phyloP scores from a whole-genome alignment of 2,888 invertebrate genomes.

The Tachina fera region DNA sequence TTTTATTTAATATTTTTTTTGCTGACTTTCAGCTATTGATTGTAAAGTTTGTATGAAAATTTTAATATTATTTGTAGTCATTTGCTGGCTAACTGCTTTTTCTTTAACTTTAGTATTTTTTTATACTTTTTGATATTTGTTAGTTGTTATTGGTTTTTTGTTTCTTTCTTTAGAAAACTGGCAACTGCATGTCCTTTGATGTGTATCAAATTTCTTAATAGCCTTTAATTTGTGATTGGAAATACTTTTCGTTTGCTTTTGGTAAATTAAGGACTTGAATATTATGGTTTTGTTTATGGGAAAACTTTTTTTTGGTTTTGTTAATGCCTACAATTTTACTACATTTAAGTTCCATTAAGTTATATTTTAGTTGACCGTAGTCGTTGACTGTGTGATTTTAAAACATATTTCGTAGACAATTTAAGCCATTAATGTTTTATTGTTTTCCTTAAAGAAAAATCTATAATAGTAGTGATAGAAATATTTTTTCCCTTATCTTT shows the following conservation, averaged over 20 bases:
- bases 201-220: constrained; percentile 82
- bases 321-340: constrained; percentile 31
- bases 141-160: constrained; percentile 41
- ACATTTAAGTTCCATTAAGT: constrained; percentile 37
- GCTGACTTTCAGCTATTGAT: constrained; percentile 62
- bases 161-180: constrained; percentile 9
- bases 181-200: constrained; percentile 78
- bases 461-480: background rate
- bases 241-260: constrained; percentile 61
- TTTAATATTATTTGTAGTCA: constrained; percentile 59
- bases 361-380: constrained; percentile 45
- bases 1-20: constrained; percentile 9
- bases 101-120: constrained; percentile 1
- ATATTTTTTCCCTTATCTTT: constrained; percentile 20
- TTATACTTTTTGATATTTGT: constrained; percentile 14
- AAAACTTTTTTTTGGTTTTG: constrained; percentile 59
- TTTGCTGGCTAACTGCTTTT: constrained; percentile 34
- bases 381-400: constrained; percentile 60
- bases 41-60: constrained; percentile 51
- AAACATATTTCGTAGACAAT: constrained; percentile 60
- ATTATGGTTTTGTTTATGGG: constrained; percentile 68
- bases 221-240: constrained; percentile 74
- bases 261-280: constrained; percentile 61
- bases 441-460: constrained; percentile 13
- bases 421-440: constrained; percentile 68